Evolutionary conservation across 2,888 invertebrate genomes (phyloP).

Genomic region (Phalera bucephala): DNA sequence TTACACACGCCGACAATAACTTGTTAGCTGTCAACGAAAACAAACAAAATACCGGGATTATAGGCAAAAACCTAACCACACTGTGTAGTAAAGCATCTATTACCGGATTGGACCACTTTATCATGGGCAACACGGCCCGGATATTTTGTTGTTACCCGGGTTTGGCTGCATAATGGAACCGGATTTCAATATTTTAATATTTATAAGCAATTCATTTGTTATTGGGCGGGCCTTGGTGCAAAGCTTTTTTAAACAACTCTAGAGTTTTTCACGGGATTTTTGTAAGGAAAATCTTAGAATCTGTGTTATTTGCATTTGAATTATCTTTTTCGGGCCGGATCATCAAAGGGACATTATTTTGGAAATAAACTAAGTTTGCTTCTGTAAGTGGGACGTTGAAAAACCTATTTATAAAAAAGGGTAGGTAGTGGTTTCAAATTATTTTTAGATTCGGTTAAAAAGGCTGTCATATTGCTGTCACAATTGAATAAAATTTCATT

Average conservation of each 20-base stretch:
- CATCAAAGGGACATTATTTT: conserved; percentile 21
- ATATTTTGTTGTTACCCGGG: conserved; percentile 61
- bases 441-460: too few species aligned
- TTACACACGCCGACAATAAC: too few species aligned
- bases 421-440: too few species aligned
- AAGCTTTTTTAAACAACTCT: conserved; percentile 19
- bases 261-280: conserved; percentile 12
- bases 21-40: neutral
- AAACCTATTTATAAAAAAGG: too few species aligned
- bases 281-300: conserved; percentile 23
- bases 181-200: conserved; percentile 72
- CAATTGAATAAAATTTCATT: too few species aligned
- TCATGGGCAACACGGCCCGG: conserved; percentile 48
- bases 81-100: conserved; percentile 31
- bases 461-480: too few species aligned
- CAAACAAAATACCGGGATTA: conserved; percentile 12
- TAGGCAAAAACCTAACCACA: conserved; percentile 18
- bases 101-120: conserved; percentile 55
- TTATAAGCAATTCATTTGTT: conserved; percentile 64
- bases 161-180: conserved; percentile 64
- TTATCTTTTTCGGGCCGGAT: conserved; percentile 15
- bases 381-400: too few species aligned
- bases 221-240: conserved; percentile 33
- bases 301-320: conserved; percentile 27
- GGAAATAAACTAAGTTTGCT: conserved; percentile 12